Evolutionary conservation across 2,797 vertebrate species (phyloP), one percentile per base, ranked within the genome.

Genomic region (Saguinus oedipus): DNA sequence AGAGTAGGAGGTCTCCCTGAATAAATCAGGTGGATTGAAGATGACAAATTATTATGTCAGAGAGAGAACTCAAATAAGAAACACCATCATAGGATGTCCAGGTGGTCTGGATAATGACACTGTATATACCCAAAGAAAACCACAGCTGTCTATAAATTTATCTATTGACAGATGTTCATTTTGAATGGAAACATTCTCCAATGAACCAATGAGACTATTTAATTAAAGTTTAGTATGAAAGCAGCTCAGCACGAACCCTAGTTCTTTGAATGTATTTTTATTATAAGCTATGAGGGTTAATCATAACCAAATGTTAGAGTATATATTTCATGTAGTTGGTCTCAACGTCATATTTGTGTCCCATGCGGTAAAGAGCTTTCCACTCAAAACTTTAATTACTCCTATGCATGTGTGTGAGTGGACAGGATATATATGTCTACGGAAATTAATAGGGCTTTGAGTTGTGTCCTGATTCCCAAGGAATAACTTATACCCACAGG

Each of bases 71-170:
- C 97, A 97, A 98, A 97, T 93, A 97, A 94, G 97, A 98, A 98
- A 96, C 59, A 96, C 20, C 94, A 96, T 76, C 59, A 85, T 10
- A 91, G 88, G 98, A 88, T 90, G 92, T 50, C 97, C 98, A 98
- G 98, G 98, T 98, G 98, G 97, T 97, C 97, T 97, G 87, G 91
- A 81, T 98, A 98, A 98, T 64, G 90, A 95, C n/a, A 83, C 76
- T 95, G 83, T 89, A 50, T 84, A 94, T 82, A 86, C 94, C 92
- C 83, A 74, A 97, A 97, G 96, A 94, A 95, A 98, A 85, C 96
- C 97, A 97, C 98, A 98, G 97, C 98, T 98, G 97, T 94, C 98
- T 98, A 88, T 94, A 97, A 98, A 97, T 59, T 84, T 97, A 55
- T 98, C 97, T 98, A 96, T 95, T 97, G 96, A 97, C 95, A 96